Evolutionary conservation across 2,797 vertebrate genomes (phyloP).

Genomic region (Ciconia nigra): DNA sequence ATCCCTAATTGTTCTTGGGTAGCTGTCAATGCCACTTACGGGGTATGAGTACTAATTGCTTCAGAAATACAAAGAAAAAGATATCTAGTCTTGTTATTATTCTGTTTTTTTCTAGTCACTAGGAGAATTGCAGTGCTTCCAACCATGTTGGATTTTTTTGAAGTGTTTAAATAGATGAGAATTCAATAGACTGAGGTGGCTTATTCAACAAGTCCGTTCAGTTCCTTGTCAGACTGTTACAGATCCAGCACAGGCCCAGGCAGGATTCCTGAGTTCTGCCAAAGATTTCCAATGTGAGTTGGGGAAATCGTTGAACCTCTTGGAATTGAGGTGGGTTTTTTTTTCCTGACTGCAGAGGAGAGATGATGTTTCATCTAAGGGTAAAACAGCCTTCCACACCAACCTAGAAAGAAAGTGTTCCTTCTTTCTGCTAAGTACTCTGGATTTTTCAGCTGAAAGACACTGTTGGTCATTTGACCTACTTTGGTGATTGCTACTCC

Average conservation of each 20-base stretch:
- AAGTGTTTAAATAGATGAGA: conserved; percentile 6
- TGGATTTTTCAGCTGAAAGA: not conserved
- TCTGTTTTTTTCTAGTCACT: not conserved
- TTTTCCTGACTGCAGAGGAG: not conserved
- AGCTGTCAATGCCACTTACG: conserved; percentile 23
- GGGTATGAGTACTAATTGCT: conserved; percentile 30
- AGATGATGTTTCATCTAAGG: not conserved
- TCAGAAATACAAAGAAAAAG: conserved; percentile 30
- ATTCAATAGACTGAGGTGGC: not conserved
- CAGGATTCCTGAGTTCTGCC: not conserved
- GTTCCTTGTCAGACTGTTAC: not conserved
- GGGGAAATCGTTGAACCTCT: not conserved
- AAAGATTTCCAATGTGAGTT: not conserved
- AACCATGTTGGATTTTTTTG: not conserved
- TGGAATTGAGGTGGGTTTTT: not conserved
- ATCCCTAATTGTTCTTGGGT: conserved; percentile 40
- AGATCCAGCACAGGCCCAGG: not conserved
- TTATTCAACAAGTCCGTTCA: not conserved
- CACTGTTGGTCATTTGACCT: not conserved
- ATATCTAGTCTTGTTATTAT: conserved; percentile 15
- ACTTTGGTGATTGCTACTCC: not conserved
- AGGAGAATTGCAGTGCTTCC: not conserved
- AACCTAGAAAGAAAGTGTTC: not conserved
- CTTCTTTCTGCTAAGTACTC: not conserved
- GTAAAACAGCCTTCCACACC: not conserved